Conservation (phyloP, 2,113 vertebrate species). For the Cyphomyrus discorhynchus region DNA sequence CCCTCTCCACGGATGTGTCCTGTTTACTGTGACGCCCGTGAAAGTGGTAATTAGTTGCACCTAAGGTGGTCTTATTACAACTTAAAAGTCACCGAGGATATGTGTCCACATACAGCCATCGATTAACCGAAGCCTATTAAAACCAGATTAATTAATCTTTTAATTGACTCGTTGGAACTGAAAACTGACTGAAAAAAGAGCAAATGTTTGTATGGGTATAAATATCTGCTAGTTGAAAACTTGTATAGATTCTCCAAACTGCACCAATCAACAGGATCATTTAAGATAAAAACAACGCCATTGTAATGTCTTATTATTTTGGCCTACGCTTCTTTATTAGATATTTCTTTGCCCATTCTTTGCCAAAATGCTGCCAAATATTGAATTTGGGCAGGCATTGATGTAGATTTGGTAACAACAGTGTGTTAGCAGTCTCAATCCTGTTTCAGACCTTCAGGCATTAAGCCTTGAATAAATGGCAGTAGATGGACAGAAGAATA, state of each 20-base stretch:
- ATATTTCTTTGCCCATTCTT: neutral
- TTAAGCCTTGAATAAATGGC: neutral
- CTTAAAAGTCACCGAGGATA: slow-evolving; percentile 55
- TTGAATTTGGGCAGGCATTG: neutral
- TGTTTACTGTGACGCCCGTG: slow-evolving; percentile 53
- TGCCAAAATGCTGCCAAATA: neutral
- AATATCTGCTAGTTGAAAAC: neutral
- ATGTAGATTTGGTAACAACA: neutral
- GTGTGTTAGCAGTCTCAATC: neutral
- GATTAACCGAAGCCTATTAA: slow-evolving; percentile 55
- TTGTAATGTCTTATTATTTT: neutral
- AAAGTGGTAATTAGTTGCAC: slow-evolving; percentile 56
- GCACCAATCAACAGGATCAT: neutral
- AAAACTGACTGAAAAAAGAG: slow-evolving; percentile 39
- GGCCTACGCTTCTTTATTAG: neutral
- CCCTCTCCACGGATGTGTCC: slow-evolving; percentile 25
- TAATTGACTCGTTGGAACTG: slow-evolving; percentile 46
- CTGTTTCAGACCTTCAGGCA: neutral
- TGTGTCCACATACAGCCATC: slow-evolving; percentile 45
- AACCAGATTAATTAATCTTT: slow-evolving; percentile 60
- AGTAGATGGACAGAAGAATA: neutral
- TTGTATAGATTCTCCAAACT: neutral
- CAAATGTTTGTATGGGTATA: slow-evolving; percentile 6
- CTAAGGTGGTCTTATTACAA: slow-evolving; percentile 57
- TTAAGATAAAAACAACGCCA: neutral